phyloP scores from a whole-genome alignment of 1,140 invertebrate genomes.

The Euwallacea similis region DNA sequence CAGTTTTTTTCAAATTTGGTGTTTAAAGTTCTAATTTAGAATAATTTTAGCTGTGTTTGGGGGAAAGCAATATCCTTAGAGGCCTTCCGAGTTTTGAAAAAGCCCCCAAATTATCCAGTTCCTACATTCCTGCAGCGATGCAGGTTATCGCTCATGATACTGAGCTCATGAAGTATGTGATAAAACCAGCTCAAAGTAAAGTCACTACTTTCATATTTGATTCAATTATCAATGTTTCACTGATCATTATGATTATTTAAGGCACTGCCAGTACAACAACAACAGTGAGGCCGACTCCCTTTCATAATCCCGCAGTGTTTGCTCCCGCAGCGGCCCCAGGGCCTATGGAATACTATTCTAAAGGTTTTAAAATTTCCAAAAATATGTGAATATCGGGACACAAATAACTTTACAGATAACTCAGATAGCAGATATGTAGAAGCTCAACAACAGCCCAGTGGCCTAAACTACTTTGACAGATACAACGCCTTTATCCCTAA shows the following conservation, averaged over 20 bases:
- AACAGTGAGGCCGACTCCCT: slow-evolving; percentile 51
- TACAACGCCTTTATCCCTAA: slow-evolving; percentile 34
- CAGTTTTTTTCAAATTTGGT: neutral
- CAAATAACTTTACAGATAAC: slow-evolving; percentile 23
- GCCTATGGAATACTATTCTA: slow-evolving; percentile 42
- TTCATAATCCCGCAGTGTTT: slow-evolving; percentile 59
- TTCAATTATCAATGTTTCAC: neutral
- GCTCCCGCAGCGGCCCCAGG: slow-evolving; percentile 56
- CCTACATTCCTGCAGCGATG: slow-evolving; percentile 61
- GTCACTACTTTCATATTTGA: neutral
- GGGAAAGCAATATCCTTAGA: neutral
- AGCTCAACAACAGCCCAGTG: slow-evolving; percentile 34
- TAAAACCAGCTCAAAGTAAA: slow-evolving; percentile 46
- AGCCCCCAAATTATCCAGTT: slow-evolving; percentile 43
- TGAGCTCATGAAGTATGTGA: slow-evolving; percentile 61
- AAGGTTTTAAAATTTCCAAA: slow-evolving; percentile 5
- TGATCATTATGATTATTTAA: neutral
- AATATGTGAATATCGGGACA: neutral
- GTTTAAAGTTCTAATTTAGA: neutral
- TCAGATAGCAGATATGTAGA: slow-evolving; percentile 37
- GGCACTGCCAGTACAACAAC: slow-evolving; percentile 42
- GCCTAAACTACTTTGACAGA: slow-evolving; percentile 43
- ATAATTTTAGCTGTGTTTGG: neutral
- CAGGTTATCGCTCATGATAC: slow-evolving; percentile 61
- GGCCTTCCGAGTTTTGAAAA: neutral